phyloP scores from a whole-genome alignment of 2,797 vertebrate species.

The Lateolabrax maculatus region DNA sequence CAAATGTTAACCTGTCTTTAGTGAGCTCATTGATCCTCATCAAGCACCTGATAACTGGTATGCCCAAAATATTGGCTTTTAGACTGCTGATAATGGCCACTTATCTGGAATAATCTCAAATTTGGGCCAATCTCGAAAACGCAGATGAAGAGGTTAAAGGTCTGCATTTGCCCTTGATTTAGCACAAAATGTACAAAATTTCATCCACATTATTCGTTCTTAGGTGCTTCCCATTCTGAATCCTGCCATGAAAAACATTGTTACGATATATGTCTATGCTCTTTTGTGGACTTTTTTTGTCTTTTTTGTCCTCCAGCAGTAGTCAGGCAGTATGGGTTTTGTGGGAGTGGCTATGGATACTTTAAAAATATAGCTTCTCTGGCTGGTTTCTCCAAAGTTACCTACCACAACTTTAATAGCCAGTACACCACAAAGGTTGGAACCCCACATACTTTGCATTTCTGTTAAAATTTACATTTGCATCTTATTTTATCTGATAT shows the following conservation, averaged over 20 bases:
- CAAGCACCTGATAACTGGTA: slow-evolving; percentile 28
- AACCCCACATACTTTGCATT: background rate
- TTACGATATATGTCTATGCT: too few relatives aligned
- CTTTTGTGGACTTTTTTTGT: too few relatives aligned
- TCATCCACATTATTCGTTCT: background rate
- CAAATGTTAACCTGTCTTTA: slow-evolving; percentile 52
- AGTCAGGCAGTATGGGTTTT: too few relatives aligned
- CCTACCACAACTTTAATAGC: too few relatives aligned
- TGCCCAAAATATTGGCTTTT: slow-evolving; percentile 6
- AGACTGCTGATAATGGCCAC: slow-evolving; percentile 27
- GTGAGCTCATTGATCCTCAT: slow-evolving; percentile 43
- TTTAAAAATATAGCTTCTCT: too few relatives aligned
- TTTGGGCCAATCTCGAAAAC: slow-evolving; percentile 4
- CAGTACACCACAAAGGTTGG: background rate
- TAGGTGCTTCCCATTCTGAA: background rate
- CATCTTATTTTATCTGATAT: slow-evolving; percentile 6
- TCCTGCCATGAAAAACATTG: background rate
- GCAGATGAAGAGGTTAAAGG: slow-evolving; percentile 4
- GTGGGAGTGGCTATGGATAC: too few relatives aligned
- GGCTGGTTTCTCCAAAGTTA: too few relatives aligned
- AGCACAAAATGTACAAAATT: background rate
- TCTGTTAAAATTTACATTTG: background rate
- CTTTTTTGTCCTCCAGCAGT: too few relatives aligned
- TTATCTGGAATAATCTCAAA: slow-evolving; percentile 23
- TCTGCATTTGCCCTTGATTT: background rate